Base-by-base conservation (phyloP, 1,140 invertebrate species). In the Mylabris phalerata region DNA sequence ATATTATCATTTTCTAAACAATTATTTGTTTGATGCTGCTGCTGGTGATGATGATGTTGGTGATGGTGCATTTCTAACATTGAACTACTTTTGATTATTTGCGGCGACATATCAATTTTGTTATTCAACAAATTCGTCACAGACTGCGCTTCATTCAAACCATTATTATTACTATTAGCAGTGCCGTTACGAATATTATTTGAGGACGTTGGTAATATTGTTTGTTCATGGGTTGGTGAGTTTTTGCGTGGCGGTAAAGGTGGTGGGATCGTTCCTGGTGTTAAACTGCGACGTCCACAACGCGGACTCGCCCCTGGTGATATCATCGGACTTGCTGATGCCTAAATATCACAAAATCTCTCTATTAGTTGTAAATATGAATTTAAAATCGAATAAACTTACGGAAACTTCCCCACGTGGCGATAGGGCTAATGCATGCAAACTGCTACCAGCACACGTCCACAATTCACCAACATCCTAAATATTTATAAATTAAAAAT, bases 391-490 rank as follows among this genome's bases (percentile, higher is more conserved):
- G 19, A 32, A 32, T 10, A 48, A 43, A 73, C 75, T 78, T 73
- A 80, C 78, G 48, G 75, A 74, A 48, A 75, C 71, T 65, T 80
- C 79, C 11, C 72, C 73, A 56, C 78, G 63, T 24, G 80, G 78
- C 13, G 80, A 79, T 38, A 81, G 66, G 26, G 80, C 77, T 3
- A 82, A 67, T 9, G 79, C 78, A 67, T 80, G 80, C 42, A 83
- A 71, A 64, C 78, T 79, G 59, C 75, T 79, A 48, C 69, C 78
- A 46, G 72, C 70, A 63, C 73, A 76, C 63, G 72, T 79, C 78
- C 78, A 80, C 46, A 71, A 48, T 58, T 73, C 72, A 19, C 70
- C 71, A 48, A 60, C 61, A 57, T 73, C 71, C 71, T 73, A 64
- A 56, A 48, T 45, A 39, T 58, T 11, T 0, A 42, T 10, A 42